Conservation (phyloP, 2,113 vertebrate species). For the Aptenodytes patagonicus region DNA sequence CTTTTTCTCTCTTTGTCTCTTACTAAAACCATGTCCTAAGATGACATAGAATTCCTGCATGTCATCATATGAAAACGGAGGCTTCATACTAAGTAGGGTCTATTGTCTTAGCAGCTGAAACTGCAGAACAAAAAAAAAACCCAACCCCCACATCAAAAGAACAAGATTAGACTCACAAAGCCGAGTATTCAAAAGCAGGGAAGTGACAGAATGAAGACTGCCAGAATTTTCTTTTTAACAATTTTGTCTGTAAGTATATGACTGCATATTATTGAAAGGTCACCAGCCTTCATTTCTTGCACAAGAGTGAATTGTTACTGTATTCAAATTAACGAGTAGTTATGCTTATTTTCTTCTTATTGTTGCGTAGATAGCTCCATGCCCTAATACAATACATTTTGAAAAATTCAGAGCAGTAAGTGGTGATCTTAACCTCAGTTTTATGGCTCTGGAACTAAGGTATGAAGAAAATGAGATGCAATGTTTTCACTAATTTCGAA, state of each 20-base stretch:
- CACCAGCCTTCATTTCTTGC: background rate
- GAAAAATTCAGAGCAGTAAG: background rate
- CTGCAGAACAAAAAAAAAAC: background rate
- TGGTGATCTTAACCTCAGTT: background rate
- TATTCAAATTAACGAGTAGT: background rate
- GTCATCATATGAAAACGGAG: background rate
- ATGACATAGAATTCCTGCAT: background rate
- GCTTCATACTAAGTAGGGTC: background rate
- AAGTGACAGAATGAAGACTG: constrained; percentile 20
- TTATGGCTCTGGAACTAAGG: background rate
- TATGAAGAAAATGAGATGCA: background rate
- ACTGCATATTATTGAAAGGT: background rate
- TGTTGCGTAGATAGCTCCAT: background rate
- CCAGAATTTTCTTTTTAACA: constrained; percentile 4
- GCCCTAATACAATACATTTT: background rate
- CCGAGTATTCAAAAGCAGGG: background rate
- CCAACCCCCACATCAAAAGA: constrained; percentile 19
- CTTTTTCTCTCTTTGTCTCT: background rate
- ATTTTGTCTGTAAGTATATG: background rate
- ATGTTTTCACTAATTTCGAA: background rate
- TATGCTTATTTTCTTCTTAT: constrained; percentile 11
- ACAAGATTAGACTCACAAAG: constrained; percentile 57
- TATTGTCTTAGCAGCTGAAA: constrained; percentile 64
- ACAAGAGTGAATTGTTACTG: background rate
- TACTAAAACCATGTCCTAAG: background rate